Evolutionary conservation across 2,888 invertebrate species (phyloP), one percentile per base, ranked within the genome.

Genomic region (Andrena camellia): DNA sequence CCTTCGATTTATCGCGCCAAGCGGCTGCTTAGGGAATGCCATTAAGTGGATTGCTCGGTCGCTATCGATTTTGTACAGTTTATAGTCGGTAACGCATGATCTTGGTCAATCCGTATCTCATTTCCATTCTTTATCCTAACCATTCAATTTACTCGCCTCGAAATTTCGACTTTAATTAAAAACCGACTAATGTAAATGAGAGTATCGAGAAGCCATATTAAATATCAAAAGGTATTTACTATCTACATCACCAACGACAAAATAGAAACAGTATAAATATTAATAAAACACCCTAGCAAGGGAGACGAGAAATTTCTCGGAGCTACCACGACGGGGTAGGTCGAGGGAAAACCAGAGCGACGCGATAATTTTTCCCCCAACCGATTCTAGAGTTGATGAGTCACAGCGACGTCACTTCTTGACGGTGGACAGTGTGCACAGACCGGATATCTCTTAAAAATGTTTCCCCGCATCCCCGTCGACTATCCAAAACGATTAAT

Each of bases 11-110:
- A 88, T 88, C 88, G 77, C 80, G 84, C 87, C 81, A 81, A 83
- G 63, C 67, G 80, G 75, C 85, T 87, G 85, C 83, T 88, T 88
- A 85, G 85, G 73, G 86, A 88, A 88, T 87, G 83, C 88, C 83
- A 84, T 88, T 88, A 88, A 87, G 87, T 85, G 87, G 83, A 88
- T 88, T 88, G 88, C 86, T 81, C 81, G 64, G 86, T 35, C 77
- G 62, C 63, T 88, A 88, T 88, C 88, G 88, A 88, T 88, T 86
- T 87, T 82, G 60, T 72, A 64, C 78, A 59, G 72, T 86, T 80
- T 78, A 77, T 70, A 75, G 57, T 59, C n/a, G 57, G 79, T 72
- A 79, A 76, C 76, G 75, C 70, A 29, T 76, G 81, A 88, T 88
- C 86, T 81, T 81, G 75, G 79, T 70, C 79, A 78, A 83, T 80